Conservation (phyloP, 2,888 invertebrate species). For the Caenorhabditis uteleia region DNA sequence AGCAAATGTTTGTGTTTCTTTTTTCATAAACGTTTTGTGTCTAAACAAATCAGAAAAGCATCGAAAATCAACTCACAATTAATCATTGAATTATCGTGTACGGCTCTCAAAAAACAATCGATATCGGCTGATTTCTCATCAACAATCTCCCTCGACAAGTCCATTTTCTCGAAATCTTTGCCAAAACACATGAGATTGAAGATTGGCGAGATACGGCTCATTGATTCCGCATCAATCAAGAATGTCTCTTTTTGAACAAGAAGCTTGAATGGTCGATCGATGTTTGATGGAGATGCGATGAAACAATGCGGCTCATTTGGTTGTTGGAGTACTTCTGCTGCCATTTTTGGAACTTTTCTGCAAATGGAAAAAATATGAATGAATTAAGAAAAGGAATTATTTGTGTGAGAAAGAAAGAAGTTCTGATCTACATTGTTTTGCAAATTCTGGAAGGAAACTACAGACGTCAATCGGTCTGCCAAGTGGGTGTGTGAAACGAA, state of each 20-base stretch:
- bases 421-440: conserved; percentile 9
- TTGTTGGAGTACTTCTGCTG: conserved; percentile 39
- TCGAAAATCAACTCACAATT: conserved; percentile 33
- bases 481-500: not conserved
- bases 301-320: conserved; percentile 41
- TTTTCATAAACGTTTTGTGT: too few relatives aligned
- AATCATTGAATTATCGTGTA: conserved; percentile 55
- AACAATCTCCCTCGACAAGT: conserved; percentile 61
- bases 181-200: conserved; percentile 66
- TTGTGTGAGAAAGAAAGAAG: conserved; percentile 3
- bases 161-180: conserved; percentile 63
- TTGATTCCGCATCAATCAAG: conserved; percentile 51
- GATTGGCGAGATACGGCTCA: conserved; percentile 55
- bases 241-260: conserved; percentile 47
- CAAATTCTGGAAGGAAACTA: too few relatives aligned
- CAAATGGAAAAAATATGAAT: conserved; percentile 18
- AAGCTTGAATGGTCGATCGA: conserved; percentile 57
- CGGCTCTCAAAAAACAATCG: conserved; percentile 54
- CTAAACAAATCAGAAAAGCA: not conserved
- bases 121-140: conserved; percentile 63
- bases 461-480: too few relatives aligned
- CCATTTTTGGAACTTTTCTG: conserved; percentile 28
- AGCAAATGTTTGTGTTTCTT: too few relatives aligned
- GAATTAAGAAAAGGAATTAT: conserved; percentile 4
- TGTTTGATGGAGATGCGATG: conserved; percentile 34